Base-by-base conservation (phyloP, 2,888 invertebrate genomes). In the Mylabris sibirica region DNA sequence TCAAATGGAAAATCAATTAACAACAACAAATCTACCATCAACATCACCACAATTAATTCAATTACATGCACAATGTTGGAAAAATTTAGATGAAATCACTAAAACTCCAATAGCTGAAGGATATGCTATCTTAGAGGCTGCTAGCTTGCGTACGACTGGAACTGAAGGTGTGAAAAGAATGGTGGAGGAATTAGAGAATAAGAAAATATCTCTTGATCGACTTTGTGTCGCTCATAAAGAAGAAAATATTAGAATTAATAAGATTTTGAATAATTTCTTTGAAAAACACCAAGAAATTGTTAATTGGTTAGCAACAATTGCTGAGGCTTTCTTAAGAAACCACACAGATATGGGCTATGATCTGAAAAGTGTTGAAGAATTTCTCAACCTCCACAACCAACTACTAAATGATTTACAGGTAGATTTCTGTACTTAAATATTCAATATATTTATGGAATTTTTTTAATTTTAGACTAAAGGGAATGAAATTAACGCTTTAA, bases 261-360 rank as follows among this genome's bases (percentile, higher is more conserved):
- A 89, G 74, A 90, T 90, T n/a, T 85, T 92, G 17, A 88, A 88
- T 66, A 87, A 87, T 64, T 94, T 93, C 84, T 85, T 91, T 30
- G 89, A 91, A 61, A 90, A 89, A 79, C 91, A 92, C 80, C 90
- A 90, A 74, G 89, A 89, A 81, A 84, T 94, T 41, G 88, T 91
- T 71, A 88, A 88, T n/a, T 95, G 94, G 94, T 81, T 94, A 64
- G 87, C 89, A 30, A 90, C 90, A 65, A 90, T 92, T 34, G 92
- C 91, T 0, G 92, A 93, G 78, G 88, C 90, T 63, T 93, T 93
- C 80, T 85, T 95, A 60, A 89, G 90, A 77, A 90, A 91, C 53
- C 91, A 92, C 78, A 88, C 89, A 71, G 90, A 92, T 78, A 91
- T 94, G 90, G 94, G 94, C n/a, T 88, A 88, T 64, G 88, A 89